Percentiles rank a stretch among this genome's conserved stretches.
These are phyloP conservation scores for Nemopilema nomurai DNA, from an alignment of 30 jellyfish, hydroid and myxozoan species.

Conservation along the genomic window DNA sequence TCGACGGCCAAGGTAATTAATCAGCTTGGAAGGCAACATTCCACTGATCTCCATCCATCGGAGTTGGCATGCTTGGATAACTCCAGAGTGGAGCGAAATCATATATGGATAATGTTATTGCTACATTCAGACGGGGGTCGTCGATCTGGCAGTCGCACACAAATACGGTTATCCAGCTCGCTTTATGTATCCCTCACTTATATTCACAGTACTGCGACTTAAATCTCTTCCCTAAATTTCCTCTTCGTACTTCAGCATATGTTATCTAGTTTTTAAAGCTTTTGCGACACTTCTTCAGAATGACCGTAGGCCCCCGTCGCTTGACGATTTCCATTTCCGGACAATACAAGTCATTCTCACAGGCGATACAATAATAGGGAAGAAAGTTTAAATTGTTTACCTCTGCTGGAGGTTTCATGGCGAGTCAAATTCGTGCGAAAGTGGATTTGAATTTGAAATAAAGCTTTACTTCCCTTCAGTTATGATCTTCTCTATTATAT, in stretches of 20 bases:
- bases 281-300: not conserved
- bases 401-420: constrained; percentile 43
- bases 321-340: constrained; percentile 33
- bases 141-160: constrained; percentile 10
- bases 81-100: constrained; percentile 64
- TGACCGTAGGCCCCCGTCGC: constrained; percentile 5
- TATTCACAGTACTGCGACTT: not conserved
- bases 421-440: constrained; percentile 39
- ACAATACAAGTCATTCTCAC: constrained; percentile 20
- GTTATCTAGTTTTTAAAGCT: not conserved
- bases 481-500: no score
- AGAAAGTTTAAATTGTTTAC: constrained; percentile 43
- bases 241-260: not conserved
- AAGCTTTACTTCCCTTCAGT: not conserved
- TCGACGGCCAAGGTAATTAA: constrained; percentile 17
- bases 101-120: constrained; percentile 68
- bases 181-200: not conserved
- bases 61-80: constrained; percentile 71
- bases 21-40: constrained; percentile 45
- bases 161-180: not conserved
- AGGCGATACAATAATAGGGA: constrained; percentile 26
- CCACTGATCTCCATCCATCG: constrained; percentile 49
- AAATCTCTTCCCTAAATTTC: not conserved
- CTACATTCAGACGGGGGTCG: constrained; percentile 49
- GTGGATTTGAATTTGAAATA: constrained; percentile 33